A percentile compares a stretch with the other conserved stretches of the same genome.
Conservation (phyloP, 2,113 vertebrate species). For the Engraulis encrasicolus region DNA sequence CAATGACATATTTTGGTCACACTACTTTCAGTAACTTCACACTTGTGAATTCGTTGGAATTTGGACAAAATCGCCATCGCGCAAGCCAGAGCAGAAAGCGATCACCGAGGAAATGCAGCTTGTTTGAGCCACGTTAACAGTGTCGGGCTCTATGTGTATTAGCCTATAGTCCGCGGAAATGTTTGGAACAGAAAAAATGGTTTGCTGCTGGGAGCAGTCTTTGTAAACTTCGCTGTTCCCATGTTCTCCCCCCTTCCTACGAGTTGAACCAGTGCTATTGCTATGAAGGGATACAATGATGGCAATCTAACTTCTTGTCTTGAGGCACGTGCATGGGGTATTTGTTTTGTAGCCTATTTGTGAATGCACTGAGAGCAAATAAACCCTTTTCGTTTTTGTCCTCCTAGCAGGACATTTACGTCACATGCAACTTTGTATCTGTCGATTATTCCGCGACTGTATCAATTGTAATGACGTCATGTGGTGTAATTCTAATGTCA, state of each 20-base stretch:
- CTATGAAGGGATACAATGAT: not conserved
- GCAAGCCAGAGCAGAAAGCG: not conserved
- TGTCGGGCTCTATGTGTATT: not conserved
- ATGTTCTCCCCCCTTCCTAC: not conserved
- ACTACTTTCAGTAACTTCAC: not conserved
- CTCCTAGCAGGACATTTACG: too few species aligned
- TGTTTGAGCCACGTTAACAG: not conserved
- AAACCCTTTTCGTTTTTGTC: too few species aligned
- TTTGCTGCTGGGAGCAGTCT: not conserved
- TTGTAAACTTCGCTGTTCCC: not conserved
- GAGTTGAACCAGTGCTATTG: not conserved
- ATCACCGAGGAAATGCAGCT: not conserved
- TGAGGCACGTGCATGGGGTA: not conserved
- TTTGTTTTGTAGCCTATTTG: too few species aligned
- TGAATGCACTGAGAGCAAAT: too few species aligned
- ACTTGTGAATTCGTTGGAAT: not conserved
- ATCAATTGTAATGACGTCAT: not conserved
- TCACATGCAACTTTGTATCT: too few species aligned
- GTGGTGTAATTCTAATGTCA: not conserved
- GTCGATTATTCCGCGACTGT: too few species aligned
- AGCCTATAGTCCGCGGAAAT: not conserved
- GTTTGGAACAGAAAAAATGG: not conserved
- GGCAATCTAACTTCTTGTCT: not conserved
- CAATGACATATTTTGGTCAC: too few species aligned
- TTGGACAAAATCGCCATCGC: not conserved